Percentiles rank a stretch among this genome's conserved stretches.
These are phyloP conservation scores for Bombus polaris DNA, from an alignment of 1,140 invertebrate species.

Conservation along the genomic window DNA sequence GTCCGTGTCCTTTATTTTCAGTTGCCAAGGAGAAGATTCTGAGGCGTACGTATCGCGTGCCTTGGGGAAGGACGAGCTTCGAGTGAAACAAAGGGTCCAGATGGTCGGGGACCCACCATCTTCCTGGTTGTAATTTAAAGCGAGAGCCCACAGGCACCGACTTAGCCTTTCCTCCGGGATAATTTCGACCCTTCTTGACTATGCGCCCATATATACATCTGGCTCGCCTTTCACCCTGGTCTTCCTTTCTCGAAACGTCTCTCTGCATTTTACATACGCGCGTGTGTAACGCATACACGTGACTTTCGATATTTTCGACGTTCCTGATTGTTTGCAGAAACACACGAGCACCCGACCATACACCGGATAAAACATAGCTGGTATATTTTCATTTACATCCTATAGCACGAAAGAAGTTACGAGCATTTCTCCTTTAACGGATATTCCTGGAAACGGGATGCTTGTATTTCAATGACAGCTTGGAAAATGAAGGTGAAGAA, in stretches of 20 bases:
- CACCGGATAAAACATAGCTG: background rate
- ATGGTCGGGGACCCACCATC: conserved; percentile 52
- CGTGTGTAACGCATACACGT: background rate
- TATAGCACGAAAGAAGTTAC: conserved; percentile 23
- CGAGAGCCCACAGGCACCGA: conserved; percentile 44
- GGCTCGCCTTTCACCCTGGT: conserved; percentile 36
- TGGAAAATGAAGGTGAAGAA: conserved; percentile 11
- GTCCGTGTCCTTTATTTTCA: conserved; percentile 53
- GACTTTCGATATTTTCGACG: conserved; percentile 33
- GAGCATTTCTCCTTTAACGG: conserved; percentile 47
- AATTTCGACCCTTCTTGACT: conserved; percentile 52
- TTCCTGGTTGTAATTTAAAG: conserved; percentile 68
- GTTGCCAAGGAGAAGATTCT: conserved; percentile 36
- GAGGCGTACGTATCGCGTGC: conserved; percentile 55
- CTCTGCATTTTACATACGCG: background rate
- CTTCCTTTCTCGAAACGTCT: conserved; percentile 33
- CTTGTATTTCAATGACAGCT: background rate
- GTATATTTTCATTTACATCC: conserved; percentile 57
- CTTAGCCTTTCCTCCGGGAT: conserved; percentile 26
- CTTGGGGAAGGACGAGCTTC: conserved; percentile 58
- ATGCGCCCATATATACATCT: conserved; percentile 23
- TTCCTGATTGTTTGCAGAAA: conserved; percentile 34
- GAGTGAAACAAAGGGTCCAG: conserved; percentile 67
- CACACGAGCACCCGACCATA: background rate
- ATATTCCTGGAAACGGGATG: conserved; percentile 36